phyloP scores from a whole-genome alignment of 2,113 vertebrate genomes.

The Cyanistes caeruleus region DNA sequence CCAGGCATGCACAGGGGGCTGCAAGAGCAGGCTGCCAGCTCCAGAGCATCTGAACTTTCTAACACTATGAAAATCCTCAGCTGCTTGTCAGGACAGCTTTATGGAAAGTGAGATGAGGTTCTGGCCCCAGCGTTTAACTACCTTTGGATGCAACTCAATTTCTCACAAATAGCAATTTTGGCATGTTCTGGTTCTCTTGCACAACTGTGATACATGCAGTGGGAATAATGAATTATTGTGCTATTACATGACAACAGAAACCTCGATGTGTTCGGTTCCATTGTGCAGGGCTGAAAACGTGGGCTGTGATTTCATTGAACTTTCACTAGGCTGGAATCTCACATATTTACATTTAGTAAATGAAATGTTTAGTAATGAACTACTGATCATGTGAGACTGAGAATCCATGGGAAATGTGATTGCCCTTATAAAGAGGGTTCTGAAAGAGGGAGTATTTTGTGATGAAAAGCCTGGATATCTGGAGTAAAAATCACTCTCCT shows the following conservation, averaged over 20 bases:
- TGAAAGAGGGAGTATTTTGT: neutral
- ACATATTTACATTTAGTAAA: neutral
- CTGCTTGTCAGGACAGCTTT: constrained; percentile 37
- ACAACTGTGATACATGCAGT: constrained; percentile 3
- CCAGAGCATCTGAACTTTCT: constrained; percentile 8
- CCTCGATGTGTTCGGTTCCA: neutral
- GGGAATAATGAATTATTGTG: constrained; percentile 52
- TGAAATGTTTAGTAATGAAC: neutral
- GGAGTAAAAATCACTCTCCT: neutral
- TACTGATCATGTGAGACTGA: neutral
- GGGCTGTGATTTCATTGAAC: neutral
- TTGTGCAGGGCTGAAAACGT: neutral
- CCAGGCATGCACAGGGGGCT: neutral
- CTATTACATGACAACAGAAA: constrained; percentile 37
- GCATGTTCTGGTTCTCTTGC: constrained; percentile 21
- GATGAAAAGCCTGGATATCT: neutral
- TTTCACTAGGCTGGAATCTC: neutral
- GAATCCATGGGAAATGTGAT: neutral
- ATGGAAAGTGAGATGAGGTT: constrained; percentile 46
- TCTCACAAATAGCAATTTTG: constrained; percentile 60
- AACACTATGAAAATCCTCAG: neutral
- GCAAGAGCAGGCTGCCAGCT: neutral
- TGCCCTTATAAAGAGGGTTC: neutral
- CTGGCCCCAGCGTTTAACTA: neutral
- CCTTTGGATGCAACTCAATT: constrained; percentile 27